A percentile compares a stretch with the other conserved stretches of the same genome.
Evolutionary conservation across 2,797 vertebrate genomes (phyloP).

Genomic region (Amblyraja radiata): DNA sequence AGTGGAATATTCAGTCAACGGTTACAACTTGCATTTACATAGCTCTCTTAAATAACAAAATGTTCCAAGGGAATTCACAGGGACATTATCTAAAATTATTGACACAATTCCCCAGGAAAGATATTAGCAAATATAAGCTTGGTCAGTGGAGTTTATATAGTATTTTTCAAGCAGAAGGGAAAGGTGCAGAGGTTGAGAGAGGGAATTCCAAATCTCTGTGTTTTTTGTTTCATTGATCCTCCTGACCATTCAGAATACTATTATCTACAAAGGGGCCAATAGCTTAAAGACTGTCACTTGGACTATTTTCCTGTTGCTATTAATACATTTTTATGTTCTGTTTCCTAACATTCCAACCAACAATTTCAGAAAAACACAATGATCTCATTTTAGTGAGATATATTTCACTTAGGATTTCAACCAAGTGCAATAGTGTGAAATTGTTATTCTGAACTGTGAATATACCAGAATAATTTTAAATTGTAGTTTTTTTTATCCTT

Average conservation of each 20-base stretch:
- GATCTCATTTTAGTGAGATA: not conserved
- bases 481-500: not conserved
- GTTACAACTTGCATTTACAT: too few relatives aligned
- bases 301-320: not conserved
- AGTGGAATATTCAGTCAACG: not conserved
- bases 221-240: not conserved
- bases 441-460: not conserved
- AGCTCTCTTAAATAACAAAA: not conserved
- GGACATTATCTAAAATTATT: not conserved
- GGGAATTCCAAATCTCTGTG: not conserved
- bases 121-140: not conserved
- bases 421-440: not conserved
- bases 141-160: not conserved
- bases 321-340: too few relatives aligned
- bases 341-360: not conserved
- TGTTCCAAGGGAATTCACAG: not conserved
- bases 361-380: not conserved
- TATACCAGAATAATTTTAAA: not conserved
- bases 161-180: not conserved
- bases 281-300: not conserved
- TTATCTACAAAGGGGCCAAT: too few relatives aligned
- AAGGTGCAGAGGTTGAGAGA: not conserved
- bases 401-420: not conserved
- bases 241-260: not conserved
- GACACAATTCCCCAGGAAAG: not conserved